Base-by-base conservation (phyloP, 37 sponge, comb jelly and placozoan genomes). In the Haliclona indistincta region DNA sequence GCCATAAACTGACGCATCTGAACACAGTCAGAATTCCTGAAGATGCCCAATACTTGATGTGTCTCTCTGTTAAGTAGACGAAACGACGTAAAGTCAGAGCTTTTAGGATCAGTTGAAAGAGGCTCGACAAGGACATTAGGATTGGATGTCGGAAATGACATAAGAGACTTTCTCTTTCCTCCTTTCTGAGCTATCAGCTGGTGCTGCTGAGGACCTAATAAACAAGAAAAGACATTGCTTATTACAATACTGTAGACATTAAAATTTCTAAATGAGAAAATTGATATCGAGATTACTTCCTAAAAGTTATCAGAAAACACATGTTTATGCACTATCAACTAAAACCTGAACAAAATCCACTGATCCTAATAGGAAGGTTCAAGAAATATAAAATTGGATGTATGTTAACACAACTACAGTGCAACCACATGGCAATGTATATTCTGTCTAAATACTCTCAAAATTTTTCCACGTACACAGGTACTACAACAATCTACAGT, bases 41-140 rank as follows among this genome's bases (percentile, higher is more conserved):
- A 79, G 3, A 63, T 71, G 15, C 78, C 54, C 32, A 83, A 7
- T 23, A 64, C 83, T 74, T 63, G 19, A 1, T 68, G 54, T 39
- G 79, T 78, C 35, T 55, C 63, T 15, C 19, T 39, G 44, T 78
- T 54, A 2, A 79, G 28, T 11, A 91, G 3, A n/a, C 70, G 74
- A 86, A 91, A 86, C 23, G 63, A 44, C 22, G 81, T 54, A 42
- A 78, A 91, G 58, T 91, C 53, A 38, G 82, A 78, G 42, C 64
- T 58, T 35, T 61, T 71, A 7, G 87, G 92, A 39, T 91, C 84
- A 52, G 62, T 56, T 37, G 74, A 70, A 15, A 91, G 42, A 20
- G 80, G 64, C 38, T 80, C 84, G 13, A 86, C 67, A 10, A 29
- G 56, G 13, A 81, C 36, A 41, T 80, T 70, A 22, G 86, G 77